Percentiles rank a stretch among this genome's conserved stretches.
Conservation (phyloP, 2,113 vertebrate genomes). For the Carollia perspicillata region DNA sequence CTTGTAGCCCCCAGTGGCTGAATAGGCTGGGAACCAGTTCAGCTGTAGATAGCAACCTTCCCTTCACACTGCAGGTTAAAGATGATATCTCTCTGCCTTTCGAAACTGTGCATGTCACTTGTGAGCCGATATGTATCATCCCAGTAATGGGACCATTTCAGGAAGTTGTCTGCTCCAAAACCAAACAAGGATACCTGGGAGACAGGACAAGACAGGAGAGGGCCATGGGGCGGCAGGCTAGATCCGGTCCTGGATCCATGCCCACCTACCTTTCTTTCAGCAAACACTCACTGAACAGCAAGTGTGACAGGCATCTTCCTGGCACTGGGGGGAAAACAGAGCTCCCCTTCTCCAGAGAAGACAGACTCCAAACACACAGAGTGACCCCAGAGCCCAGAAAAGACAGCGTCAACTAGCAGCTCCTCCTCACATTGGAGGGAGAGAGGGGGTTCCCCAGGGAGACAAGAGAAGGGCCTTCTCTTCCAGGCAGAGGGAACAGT, state of each 20-base stretch:
- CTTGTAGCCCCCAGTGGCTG: not conserved
- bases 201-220: not conserved
- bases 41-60: not conserved
- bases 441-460: not conserved
- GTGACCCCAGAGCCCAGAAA: not conserved
- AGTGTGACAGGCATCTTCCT: not conserved
- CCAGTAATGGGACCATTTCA: slow-evolving; percentile 7
- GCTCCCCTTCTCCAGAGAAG: not conserved
- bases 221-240: not conserved
- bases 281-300: not conserved
- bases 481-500: not conserved
- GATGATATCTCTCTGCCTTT: not conserved
- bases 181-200: slow-evolving; percentile 37
- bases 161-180: not conserved
- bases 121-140: not conserved
- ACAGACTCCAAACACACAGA: not conserved
- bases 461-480: not conserved
- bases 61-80: not conserved
- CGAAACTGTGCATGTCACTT: not conserved
- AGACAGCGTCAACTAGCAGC: not conserved
- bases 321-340: not conserved
- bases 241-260: not conserved
- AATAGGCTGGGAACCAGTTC: not conserved
- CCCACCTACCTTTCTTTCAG: not conserved
- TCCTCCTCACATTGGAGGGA: not conserved